These are phyloP conservation scores for Drosophila leonis DNA, from an alignment of 2,888 invertebrate species.

Conservation along the genomic window DNA sequence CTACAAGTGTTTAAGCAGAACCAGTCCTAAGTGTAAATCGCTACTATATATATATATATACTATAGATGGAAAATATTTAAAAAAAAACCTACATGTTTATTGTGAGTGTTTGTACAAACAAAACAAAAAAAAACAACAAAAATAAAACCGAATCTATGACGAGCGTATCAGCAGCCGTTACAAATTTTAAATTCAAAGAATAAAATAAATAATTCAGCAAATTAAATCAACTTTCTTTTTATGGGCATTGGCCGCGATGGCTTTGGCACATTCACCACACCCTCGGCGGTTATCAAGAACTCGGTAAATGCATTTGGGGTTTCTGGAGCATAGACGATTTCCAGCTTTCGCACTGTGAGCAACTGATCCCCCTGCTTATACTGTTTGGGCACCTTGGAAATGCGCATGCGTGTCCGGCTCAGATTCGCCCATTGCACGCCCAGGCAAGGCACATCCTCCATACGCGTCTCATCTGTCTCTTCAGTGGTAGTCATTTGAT, in stretches of 20 bases:
- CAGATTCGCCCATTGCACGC: slow-evolving; percentile 89
- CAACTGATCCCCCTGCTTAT: slow-evolving; percentile 64
- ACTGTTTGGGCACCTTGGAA: slow-evolving; percentile 81
- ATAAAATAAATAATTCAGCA: slow-evolving; percentile 59
- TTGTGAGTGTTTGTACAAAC: slow-evolving; percentile 71
- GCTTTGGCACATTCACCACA: slow-evolving; percentile 72
- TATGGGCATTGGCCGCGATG: slow-evolving; percentile 4
- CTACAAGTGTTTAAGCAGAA: slow-evolving; percentile 40
- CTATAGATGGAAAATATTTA: slow-evolving; percentile 23
- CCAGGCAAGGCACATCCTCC: slow-evolving; percentile 87
- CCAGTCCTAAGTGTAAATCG: slow-evolving; percentile 64
- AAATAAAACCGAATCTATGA: slow-evolving; percentile 4
- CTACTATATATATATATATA: slow-evolving; percentile 42
- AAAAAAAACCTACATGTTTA: slow-evolving; percentile 49
- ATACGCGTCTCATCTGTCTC: slow-evolving; percentile 26
- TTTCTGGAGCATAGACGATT: slow-evolving; percentile 87
- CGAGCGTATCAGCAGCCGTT: slow-evolving; percentile 38
- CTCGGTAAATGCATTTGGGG: slow-evolving; percentile 85
- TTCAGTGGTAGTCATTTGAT: slow-evolving; percentile 88
- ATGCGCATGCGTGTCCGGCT: slow-evolving; percentile 88
- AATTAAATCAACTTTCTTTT: slow-evolving; percentile 27
- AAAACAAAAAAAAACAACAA: slow-evolving; percentile 11
- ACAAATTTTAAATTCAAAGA: slow-evolving; percentile 67
- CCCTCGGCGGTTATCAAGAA: slow-evolving; percentile 87
- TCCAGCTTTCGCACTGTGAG: slow-evolving; percentile 85